These are phyloP conservation scores for Muscicapa adusta DNA, from an alignment of 2,113 vertebrate species.

Conservation along the genomic window DNA sequence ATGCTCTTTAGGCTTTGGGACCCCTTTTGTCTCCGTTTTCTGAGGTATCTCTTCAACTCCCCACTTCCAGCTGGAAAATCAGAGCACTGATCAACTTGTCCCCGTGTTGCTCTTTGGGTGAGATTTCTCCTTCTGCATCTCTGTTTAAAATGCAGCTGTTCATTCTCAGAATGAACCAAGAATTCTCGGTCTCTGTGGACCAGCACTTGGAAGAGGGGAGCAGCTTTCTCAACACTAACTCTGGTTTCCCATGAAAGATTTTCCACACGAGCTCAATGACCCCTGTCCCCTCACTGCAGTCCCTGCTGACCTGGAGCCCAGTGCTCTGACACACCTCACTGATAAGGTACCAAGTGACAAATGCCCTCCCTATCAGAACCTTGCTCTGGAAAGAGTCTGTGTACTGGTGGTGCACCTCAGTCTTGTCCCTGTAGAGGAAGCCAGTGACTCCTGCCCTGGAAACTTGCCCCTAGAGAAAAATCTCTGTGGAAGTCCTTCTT, in stretches of 20 bases:
- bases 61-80: not conserved
- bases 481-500: not conserved
- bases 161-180: not conserved
- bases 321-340: not conserved
- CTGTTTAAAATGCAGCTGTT: not conserved
- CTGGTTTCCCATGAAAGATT: not conserved
- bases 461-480: not conserved
- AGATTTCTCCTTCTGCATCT: not conserved
- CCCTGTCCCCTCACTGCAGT: not conserved
- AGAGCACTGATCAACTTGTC: not conserved
- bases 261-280: not conserved
- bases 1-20: not conserved
- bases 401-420: not conserved
- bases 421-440: not conserved
- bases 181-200: not conserved
- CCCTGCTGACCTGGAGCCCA: not conserved
- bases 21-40: rapidly evolving
- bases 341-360: not conserved
- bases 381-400: not conserved
- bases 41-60: not conserved
- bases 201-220: not conserved
- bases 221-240: not conserved
- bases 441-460: not conserved
- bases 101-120: not conserved
- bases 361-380: not conserved